phyloP scores from a whole-genome alignment of 1,140 invertebrate genomes.

The Heliconius hewitsoni region DNA sequence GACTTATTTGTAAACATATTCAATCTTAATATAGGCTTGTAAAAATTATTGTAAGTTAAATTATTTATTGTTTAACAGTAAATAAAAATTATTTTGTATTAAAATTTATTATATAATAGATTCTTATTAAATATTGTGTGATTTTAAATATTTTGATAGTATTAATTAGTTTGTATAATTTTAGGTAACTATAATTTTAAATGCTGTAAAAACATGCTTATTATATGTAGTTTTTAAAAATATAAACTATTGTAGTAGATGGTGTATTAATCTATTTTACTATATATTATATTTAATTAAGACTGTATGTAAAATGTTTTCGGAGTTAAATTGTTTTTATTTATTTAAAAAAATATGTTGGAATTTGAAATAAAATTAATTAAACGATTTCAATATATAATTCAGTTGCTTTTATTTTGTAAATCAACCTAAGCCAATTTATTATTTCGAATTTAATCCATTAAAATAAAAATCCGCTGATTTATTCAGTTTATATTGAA shows the following conservation, averaged over 20 bases:
- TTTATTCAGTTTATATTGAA: not conserved
- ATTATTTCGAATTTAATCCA: no score
- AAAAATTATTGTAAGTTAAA: slow-evolving; percentile 49
- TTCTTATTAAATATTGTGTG: slow-evolving; percentile 22
- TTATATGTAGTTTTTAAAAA: slow-evolving; percentile 28
- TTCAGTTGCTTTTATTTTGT: slow-evolving; percentile 37
- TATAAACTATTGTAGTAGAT: slow-evolving; percentile 39
- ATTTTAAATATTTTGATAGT: slow-evolving; percentile 29
- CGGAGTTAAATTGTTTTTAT: slow-evolving; percentile 45
- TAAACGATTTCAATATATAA: slow-evolving; percentile 48
- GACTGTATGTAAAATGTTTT: slow-evolving; percentile 48
- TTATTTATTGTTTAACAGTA: slow-evolving; percentile 57
- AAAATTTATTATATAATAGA: not conserved
- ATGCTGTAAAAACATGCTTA: slow-evolving; percentile 35
- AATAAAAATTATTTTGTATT: slow-evolving; percentile 11
- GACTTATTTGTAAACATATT: slow-evolving; percentile 7
- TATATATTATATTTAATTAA: slow-evolving; percentile 39
- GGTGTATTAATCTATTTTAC: slow-evolving; percentile 43
- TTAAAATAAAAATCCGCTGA: not conserved
- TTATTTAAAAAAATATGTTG: slow-evolving; percentile 43
- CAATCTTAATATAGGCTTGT: slow-evolving; percentile 38
- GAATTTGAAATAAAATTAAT: slow-evolving; percentile 43
- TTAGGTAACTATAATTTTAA: slow-evolving; percentile 22
- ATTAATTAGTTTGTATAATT: not conserved
- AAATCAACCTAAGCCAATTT: no score